Conservation (phyloP, 2,888 invertebrate species). For the Acrobasis consociella region DNA sequence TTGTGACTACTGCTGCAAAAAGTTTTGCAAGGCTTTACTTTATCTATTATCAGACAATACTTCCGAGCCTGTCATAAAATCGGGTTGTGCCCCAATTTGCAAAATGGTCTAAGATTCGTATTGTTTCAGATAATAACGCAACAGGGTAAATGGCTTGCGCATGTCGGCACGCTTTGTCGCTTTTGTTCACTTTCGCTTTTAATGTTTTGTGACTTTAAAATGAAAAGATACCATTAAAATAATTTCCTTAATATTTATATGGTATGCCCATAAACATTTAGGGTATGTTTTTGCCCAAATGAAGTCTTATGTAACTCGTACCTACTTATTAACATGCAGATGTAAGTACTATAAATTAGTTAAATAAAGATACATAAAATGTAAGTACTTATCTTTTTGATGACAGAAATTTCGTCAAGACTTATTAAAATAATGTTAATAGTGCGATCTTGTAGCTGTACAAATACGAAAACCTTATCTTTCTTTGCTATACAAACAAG, state of each 20-base stretch:
- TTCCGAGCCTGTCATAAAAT: conserved; percentile 59
- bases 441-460: too few species aligned
- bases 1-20: conserved; percentile 64
- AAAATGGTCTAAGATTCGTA: conserved; percentile 56
- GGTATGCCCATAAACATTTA: too few species aligned
- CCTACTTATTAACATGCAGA: too few species aligned
- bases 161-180: conserved; percentile 66
- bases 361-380: too few species aligned
- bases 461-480: too few species aligned
- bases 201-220: conserved; percentile 44
- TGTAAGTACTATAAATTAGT: too few species aligned
- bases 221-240: neutral
- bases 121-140: conserved; percentile 68
- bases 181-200: conserved; percentile 68
- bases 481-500: too few species aligned
- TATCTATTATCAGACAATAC: conserved; percentile 53
- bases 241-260: neutral
- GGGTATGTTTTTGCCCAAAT: too few species aligned
- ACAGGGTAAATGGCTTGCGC: conserved; percentile 68
- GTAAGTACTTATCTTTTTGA: too few species aligned
- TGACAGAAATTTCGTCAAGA: too few species aligned
- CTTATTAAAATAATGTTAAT: too few species aligned
- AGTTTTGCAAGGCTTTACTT: conserved; percentile 69
- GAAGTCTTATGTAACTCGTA: too few species aligned
- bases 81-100: conserved; percentile 68